Conservation (phyloP, 2,888 invertebrate genomes). For the Scaeva pyrastri region DNA sequence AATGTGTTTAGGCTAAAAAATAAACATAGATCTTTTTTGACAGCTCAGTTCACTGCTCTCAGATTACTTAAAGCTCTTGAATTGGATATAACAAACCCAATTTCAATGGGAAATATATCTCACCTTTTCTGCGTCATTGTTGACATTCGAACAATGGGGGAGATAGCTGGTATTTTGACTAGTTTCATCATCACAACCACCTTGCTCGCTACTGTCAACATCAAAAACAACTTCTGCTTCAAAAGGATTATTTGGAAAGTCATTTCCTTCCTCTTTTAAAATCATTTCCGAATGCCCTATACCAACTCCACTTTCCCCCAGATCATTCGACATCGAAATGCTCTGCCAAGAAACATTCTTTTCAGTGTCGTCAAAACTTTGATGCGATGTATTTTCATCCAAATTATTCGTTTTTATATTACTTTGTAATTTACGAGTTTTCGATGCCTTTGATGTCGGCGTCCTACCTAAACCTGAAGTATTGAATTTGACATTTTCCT, state of each 20-base stretch:
- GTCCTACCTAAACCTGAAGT: not conserved
- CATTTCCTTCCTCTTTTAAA: constrained; percentile 1
- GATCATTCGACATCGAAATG: too few species aligned
- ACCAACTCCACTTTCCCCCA: not conserved
- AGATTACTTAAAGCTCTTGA: too few species aligned
- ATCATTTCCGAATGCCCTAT: not conserved
- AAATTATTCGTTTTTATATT: not conserved
- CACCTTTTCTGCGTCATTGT: not conserved
- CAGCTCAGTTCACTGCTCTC: too few species aligned
- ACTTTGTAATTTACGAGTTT: not conserved
- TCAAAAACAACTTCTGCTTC: constrained; percentile 1
- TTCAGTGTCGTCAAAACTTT: not conserved
- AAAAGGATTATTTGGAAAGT: not conserved
- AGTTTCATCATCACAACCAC: not conserved
- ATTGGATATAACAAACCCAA: too few species aligned
- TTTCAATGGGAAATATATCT: not conserved
- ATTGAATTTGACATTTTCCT: constrained; percentile 32
- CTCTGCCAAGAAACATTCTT: not conserved
- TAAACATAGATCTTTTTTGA: too few species aligned
- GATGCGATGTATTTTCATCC: not conserved
- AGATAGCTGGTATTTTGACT: not conserved
- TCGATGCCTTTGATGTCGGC: not conserved
- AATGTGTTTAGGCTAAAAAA: too few species aligned
- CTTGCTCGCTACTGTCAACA: not conserved
- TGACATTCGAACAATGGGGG: not conserved